phyloP scores from a whole-genome alignment of 2,888 invertebrate genomes.

The Julus scandinavius region DNA sequence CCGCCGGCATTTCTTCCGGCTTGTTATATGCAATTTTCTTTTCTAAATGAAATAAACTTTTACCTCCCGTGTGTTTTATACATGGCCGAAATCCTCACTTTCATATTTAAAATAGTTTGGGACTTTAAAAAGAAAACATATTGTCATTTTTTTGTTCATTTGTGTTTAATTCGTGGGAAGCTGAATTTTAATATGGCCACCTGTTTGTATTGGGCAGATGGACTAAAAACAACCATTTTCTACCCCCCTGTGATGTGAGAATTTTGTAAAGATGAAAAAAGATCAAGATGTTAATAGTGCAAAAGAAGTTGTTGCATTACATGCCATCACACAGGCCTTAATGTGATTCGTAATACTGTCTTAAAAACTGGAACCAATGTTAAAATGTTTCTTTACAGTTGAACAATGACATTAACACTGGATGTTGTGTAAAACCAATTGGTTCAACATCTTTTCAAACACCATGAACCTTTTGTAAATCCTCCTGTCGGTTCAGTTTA shows the following conservation, averaged over 20 bases:
- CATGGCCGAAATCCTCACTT: neutral
- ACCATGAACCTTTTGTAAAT: too few relatives aligned
- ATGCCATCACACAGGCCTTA: neutral
- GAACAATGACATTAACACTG: too few relatives aligned
- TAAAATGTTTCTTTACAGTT: too few relatives aligned
- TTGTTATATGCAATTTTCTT: neutral
- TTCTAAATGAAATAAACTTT: neutral
- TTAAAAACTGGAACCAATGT: too few relatives aligned
- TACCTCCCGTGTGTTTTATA: neutral
- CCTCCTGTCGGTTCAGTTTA: too few relatives aligned
- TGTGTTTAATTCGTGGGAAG: constrained; percentile 1
- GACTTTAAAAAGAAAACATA: neutral
- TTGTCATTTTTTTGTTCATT: constrained; percentile 13
- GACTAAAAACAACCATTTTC: neutral
- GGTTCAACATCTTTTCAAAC: too few relatives aligned
- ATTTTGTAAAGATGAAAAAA: neutral
- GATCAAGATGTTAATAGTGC: neutral
- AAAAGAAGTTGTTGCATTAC: neutral
- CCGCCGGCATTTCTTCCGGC: neutral
- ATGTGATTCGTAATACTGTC: neutral
- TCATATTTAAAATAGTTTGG: neutral
- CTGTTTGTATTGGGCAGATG: neutral
- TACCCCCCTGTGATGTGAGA: neutral
- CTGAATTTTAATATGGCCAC: neutral
- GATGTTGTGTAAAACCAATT: too few relatives aligned